Base-by-base conservation (phyloP, 1,140 invertebrate genomes). In the Pogonognathellus flavescens region DNA sequence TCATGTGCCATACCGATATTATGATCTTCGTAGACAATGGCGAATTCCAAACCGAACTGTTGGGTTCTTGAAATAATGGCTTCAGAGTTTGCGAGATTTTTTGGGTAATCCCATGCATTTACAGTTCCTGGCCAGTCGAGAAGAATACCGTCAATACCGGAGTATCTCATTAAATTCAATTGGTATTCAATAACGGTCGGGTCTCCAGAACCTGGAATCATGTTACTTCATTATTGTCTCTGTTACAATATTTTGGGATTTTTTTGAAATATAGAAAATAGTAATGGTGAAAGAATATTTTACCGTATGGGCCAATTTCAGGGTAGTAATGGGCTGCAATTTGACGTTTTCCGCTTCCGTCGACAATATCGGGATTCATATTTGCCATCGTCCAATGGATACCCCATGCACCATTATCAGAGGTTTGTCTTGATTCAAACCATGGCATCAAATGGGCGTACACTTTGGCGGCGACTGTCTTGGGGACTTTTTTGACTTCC, bases 71-170 rank as follows among this genome's bases (percentile, higher is more conserved):
- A 14, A 62, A 87, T 87, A 6, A 87, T 76, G 3, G 84, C 87
- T 14, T 84, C 76, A 18, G 82, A 80, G 57, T 87, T 87, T 14
- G 16, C 13, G 7, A 62, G 82, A 70, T 87, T 87, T 60, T 87
- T 86, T 11, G 87, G 87, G 41, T 86, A 87, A 60, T 87, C 87
- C 82, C 83, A 84, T 7, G 85, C 85, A 14, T 84, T 72, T 8
- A 84, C 62, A 16, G 85, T 87, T n/a, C 87, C 87, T 5, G 87
- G 87, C 87, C 87, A 87, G 25, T 87, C 87, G 16, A 87, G 25
- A 53, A 86, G 83, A 20, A 87, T 52, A 11, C 87, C 87, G 41
- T 87, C 87, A 80, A 87, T 80, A 18, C 87, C 87, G 10, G 87
- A 53, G 16, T 53, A 49, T 49, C 85, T 87, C 87, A 87, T 86